Evolutionary conservation across 2,797 vertebrate species (phyloP).

Genomic region (Hoplostethus atlanticus): DNA sequence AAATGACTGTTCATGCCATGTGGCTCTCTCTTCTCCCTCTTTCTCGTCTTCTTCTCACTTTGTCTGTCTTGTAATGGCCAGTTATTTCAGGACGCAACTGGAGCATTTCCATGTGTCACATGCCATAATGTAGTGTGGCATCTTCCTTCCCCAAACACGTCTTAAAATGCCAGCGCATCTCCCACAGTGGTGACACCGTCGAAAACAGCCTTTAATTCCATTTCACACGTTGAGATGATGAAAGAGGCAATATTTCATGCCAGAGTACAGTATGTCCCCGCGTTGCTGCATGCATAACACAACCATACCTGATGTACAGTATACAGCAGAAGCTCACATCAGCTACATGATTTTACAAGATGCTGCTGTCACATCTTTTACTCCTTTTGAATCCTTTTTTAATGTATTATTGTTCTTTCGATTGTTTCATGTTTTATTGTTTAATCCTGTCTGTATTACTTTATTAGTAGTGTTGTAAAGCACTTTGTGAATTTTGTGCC

Average conservation of each 20-base stretch:
- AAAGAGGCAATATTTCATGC: constrained; percentile 29
- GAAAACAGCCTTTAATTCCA: constrained; percentile 31
- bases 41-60: constrained; percentile 13
- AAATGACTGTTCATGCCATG: constrained; percentile 42
- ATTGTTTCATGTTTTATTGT: no score
- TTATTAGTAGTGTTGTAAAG: no score
- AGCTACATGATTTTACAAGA: background rate
- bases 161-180: constrained; percentile 57
- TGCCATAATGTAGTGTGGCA: constrained; percentile 51
- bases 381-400: no score
- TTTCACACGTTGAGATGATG: constrained; percentile 38
- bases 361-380: background rate
- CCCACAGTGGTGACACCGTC: constrained; percentile 47
- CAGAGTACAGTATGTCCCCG: constrained; percentile 5
- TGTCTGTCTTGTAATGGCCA: constrained; percentile 26
- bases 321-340: background rate
- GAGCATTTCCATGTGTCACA: constrained; percentile 58
- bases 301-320: background rate
- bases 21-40: constrained; percentile 24
- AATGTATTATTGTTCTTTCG: no score
- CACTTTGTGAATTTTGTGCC: no score
- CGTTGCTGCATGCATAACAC: constrained; percentile 6
- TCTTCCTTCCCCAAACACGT: constrained; percentile 50
- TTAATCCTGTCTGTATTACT: no score
- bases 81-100: constrained; percentile 49